phyloP scores from a whole-genome alignment of 2,888 invertebrate species.

The Seira sanloemensis region DNA sequence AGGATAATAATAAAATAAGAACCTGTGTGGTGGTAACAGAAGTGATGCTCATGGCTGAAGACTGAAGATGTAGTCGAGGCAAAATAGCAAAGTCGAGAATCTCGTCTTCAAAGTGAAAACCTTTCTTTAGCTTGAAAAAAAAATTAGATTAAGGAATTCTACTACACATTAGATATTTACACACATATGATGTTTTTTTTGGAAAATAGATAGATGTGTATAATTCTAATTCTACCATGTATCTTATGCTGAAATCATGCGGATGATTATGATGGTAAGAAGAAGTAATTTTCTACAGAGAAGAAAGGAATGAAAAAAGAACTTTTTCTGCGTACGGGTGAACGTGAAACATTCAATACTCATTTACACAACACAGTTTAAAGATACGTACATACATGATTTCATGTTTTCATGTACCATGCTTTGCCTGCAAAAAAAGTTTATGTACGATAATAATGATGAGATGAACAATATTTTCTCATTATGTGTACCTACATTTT shows the following conservation, averaged over 20 bases:
- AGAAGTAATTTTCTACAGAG: neutral
- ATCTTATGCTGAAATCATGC: no score
- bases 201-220: no score
- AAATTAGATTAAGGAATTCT: neutral
- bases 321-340: neutral
- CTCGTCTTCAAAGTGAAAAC: neutral
- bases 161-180: slow-evolving; percentile 23
- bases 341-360: neutral
- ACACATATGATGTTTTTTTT: no score
- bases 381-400: neutral
- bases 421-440: no score
- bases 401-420: no score
- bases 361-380: neutral
- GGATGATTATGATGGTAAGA: no score
- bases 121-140: slow-evolving; percentile 27
- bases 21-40: neutral
- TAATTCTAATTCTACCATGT: no score
- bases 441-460: neutral
- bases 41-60: neutral
- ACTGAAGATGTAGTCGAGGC: neutral
- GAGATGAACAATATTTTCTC: neutral
- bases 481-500: neutral
- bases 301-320: neutral
- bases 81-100: neutral
- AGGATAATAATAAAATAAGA: neutral